Base-by-base conservation (phyloP, 2,888 invertebrate species). In the Ochlodes sylvanus region DNA sequence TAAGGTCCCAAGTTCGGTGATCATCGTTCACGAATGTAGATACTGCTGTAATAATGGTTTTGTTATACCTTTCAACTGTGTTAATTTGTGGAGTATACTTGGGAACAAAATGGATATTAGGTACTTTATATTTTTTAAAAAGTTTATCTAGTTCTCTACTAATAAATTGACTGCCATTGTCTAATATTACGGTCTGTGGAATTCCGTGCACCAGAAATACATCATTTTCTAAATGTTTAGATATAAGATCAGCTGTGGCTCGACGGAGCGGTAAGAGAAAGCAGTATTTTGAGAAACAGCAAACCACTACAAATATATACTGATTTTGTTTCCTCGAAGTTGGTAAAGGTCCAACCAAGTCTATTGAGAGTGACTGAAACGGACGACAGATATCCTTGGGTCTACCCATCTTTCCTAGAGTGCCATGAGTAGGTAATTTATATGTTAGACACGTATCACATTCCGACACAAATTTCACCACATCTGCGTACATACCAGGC, bases 201-300 rank as follows among this genome's bases (percentile, higher is more conserved):
- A 78, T 57, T 1, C 77, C 79, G 32, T 78, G 78, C 0, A 76
- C 65, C 0, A 78, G 19, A 21, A 79, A 75, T 1, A 79, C 72
- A 6, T 57, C 5, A 7, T 78, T 68, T 34, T 77, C 77, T 3
- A 72, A 32, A 21, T 41, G 34, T 38, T 63, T 63, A 0, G 17
- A n/a, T 1, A 74, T 38, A 6, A 64, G 27, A 0, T 61, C 57
- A 27, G 69, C 44, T 4, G 67, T 72, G 4, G 68, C 70, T 32
- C 55, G 42, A 1, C 61, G 19, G 4, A 71, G 19, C 10, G 66
- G 72, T 10, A 72, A 74, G 9, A 69, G 19, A 6, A 68, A 52
- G 44, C 71, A 71, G 38, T 70, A 73, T 58, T 73, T 75, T 14
- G 70, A 69, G 57, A 75, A 75, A 66, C 72, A 74, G 58, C 73